Percentiles rank a stretch among this genome's conserved stretches.
Conservation (phyloP, 2,113 vertebrate genomes). For the Ranitomeya imitator region DNA sequence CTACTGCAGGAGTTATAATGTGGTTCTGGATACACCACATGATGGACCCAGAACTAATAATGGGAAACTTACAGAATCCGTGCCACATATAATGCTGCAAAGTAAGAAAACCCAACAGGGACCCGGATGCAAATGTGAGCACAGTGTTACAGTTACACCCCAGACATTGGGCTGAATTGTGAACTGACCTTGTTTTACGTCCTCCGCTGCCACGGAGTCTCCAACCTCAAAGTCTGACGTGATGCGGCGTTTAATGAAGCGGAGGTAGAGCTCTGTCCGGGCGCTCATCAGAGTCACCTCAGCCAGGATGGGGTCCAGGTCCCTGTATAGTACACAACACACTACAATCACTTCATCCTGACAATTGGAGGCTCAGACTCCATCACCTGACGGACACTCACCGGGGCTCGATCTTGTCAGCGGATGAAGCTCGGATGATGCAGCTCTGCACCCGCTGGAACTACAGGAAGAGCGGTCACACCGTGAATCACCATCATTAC, state of each 20-base stretch:
- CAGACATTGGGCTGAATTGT: no score
- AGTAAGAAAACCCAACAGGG: background rate
- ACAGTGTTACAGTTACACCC: no score
- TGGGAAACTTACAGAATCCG: no score
- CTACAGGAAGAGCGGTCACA: slow-evolving; percentile 69
- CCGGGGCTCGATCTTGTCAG: slow-evolving; percentile 92
- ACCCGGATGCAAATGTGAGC: no score
- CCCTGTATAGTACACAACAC: slow-evolving; percentile 69
- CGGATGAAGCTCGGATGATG: slow-evolving; percentile 86
- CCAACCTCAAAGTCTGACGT: slow-evolving; percentile 91
- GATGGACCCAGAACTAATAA: no score
- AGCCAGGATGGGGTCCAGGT: slow-evolving; percentile 89
- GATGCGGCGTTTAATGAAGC: slow-evolving; percentile 89
- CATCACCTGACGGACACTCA: slow-evolving; percentile 58
- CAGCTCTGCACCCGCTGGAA: slow-evolving; percentile 93
- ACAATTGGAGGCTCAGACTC: background rate
- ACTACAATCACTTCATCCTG: background rate
- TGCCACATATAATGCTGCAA: background rate
- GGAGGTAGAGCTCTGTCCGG: slow-evolving; percentile 91
- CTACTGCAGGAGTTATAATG: background rate
- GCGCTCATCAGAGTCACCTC: slow-evolving; percentile 98
- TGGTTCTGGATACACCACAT: background rate
- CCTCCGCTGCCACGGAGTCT: slow-evolving; percentile 82
- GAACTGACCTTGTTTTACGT: slow-evolving; percentile 84
- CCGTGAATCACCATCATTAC: background rate